Base-by-base conservation (phyloP, 2,888 invertebrate species). In the Sphaerophoria rueppellii region DNA sequence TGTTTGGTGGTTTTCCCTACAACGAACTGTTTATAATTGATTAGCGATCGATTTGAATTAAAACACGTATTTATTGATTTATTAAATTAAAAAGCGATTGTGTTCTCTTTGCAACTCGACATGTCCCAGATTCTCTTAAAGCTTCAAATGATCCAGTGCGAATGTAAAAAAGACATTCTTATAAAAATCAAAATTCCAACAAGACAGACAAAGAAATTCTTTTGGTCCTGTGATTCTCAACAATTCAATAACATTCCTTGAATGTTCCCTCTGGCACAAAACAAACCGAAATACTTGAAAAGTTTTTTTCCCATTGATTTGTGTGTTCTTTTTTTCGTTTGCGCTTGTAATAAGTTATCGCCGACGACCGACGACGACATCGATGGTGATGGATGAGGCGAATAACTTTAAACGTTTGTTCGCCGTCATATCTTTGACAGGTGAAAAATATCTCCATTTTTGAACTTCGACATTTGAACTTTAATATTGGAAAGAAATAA, bases 11-110 rank as follows among this genome's bases (percentile, higher is more conserved):
- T 52, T 46, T 73, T 46, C 60, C 79, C 0, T 79, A 73, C 9
- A 65, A 73, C 37, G 79, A 79, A 0, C 12, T 79, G 4, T 79
- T 79, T n/a, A 43, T 78, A 35, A 0, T 6, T 0, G 63, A 63
- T n/a, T n/a, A 63, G 48, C 34, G n/a, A 46, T 60, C 12, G 9
- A 12, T 46, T 46, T 2, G 7, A 32, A 48, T 24, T 35, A 55
- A 55, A 54, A 54, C 0, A 11, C 7, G 4, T 24, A 5, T 40
- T 40, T 40, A 7, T 7, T 40, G 40, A 7, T 40, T 6, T 40
- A 9, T 40, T 1, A 40, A 9, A 40, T 7, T 7, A 4, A 40
- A 40, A 40, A 40, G 40, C 40, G 9, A 4, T 40, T 40, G 24
- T 24, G 24, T 24, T 24, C 2, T 24, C 24, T 24, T 24, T 24